These are phyloP conservation scores for Lampris incognitus DNA, from an alignment of 2,113 vertebrate species.

Conservation along the genomic window DNA sequence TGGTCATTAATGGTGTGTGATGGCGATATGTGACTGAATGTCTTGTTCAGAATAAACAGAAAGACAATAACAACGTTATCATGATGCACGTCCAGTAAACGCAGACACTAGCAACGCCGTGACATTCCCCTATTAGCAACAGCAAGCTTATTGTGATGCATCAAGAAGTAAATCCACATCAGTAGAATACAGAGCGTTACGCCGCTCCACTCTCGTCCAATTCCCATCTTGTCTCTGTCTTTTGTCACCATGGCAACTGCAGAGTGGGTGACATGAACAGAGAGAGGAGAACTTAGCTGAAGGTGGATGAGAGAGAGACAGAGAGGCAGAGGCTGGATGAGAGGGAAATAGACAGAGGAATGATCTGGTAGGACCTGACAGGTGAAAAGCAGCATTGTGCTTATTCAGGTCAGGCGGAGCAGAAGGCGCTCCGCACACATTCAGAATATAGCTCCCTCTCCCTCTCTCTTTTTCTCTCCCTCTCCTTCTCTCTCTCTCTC, in stretches of 20 bases:
- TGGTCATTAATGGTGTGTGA: background rate
- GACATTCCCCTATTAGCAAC: constrained; percentile 23
- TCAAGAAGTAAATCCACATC: constrained; percentile 34
- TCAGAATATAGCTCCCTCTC: no score
- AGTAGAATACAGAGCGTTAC: constrained; percentile 10
- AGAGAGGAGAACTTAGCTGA: background rate
- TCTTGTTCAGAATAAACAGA: background rate
- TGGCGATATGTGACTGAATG: background rate
- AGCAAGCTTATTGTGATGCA: constrained; percentile 39
- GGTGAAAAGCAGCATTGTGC: constrained; percentile 45
- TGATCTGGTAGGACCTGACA: constrained; percentile 48
- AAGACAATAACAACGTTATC: background rate
- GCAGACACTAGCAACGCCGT: background rate
- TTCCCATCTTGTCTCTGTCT: constrained; percentile 34
- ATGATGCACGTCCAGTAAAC: background rate
- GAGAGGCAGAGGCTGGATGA: background rate
- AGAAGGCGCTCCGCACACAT: background rate
- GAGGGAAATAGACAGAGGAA: constrained; percentile 5
- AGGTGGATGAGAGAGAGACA: background rate
- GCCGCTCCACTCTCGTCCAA: background rate
- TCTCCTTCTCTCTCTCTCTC: no score
- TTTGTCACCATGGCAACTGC: constrained; percentile 59
- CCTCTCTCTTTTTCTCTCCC: no score
- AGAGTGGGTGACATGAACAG: constrained; percentile 23
- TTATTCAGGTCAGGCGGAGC: constrained; percentile 32